Conservation (phyloP, 2,113 vertebrate genomes). For the Alaudala cheleensis region DNA sequence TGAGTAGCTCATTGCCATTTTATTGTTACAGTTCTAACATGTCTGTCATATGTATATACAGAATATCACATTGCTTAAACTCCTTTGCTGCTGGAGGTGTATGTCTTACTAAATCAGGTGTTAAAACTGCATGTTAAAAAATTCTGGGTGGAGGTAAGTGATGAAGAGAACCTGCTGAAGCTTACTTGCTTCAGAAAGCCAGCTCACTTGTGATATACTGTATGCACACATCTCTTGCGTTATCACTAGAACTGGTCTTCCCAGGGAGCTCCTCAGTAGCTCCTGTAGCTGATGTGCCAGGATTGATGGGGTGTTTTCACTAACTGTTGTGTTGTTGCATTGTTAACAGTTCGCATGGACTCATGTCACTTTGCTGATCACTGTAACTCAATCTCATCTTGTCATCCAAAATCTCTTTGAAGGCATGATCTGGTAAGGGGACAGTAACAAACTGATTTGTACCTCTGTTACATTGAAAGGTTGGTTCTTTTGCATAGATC, state of each 20-base stretch:
- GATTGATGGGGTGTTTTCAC: slow-evolving; percentile 58
- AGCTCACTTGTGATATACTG: slow-evolving; percentile 39
- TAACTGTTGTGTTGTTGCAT: slow-evolving; percentile 84
- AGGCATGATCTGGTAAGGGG: slow-evolving; percentile 99
- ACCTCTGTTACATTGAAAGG: neutral
- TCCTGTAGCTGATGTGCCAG: neutral
- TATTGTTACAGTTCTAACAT: slow-evolving; percentile 1
- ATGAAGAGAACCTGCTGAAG: slow-evolving; percentile 1
- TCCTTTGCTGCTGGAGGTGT: slow-evolving; percentile 2
- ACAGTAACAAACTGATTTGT: slow-evolving; percentile 25
- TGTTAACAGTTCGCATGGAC: slow-evolving; percentile 99
- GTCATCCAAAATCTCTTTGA: slow-evolving; percentile 99
- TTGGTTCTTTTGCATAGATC: neutral
- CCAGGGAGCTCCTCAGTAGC: neutral
- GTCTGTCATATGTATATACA: slow-evolving; percentile 14
- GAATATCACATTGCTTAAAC: slow-evolving; percentile 32
- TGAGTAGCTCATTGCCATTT: slow-evolving; percentile 23
- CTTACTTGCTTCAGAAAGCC: slow-evolving; percentile 26
- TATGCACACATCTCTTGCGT: neutral
- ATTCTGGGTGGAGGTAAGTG: slow-evolving; percentile 18
- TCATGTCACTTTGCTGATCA: slow-evolving; percentile 99
- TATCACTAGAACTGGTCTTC: neutral
- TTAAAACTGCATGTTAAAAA: slow-evolving; percentile 7
- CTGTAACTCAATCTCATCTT: slow-evolving; percentile 99
- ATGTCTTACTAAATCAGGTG: neutral